Evolutionary conservation across 2,888 invertebrate species (phyloP), one percentile per base, ranked within the genome.

Genomic region (Rotaria socialis): DNA sequence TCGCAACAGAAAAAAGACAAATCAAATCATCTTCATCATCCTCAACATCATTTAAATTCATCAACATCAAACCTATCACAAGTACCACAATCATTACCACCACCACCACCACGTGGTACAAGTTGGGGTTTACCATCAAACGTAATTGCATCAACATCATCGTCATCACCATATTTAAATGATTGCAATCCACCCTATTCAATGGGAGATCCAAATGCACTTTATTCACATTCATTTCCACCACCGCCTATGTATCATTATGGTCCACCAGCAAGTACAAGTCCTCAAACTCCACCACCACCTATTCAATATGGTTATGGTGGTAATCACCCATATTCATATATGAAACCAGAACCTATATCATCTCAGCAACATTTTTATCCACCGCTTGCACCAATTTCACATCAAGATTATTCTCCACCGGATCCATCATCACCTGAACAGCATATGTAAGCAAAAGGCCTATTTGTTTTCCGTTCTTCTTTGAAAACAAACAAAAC

Each of bases 191-290:
- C 43, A n/a, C n/a, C 43, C n/a, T 43, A 80, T 80, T n/a, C 80
- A 47, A 80, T 80, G 80, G n/a, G n/a, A n/a, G 80, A 80, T 80
- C 80, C 43, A 43, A 43, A 80, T 80, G 5, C 47, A 47, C 43
- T 80, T 24, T 43, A 80, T 80, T 4, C 80, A 47, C 80, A 80
- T 47, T n/a, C 43, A 47, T 47, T 47, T 80, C n/a, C 43, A 47
- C 14, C 43, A n/a, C 24, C 80, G 4, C 11, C 43, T n/a, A 80
- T 80, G 80, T 80, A 80, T 80, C 80, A 80, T 47, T 47, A 80
- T 47, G 47, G 80, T 47, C 47, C 80, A 80, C 80, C 80, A n/a
- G n/a, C 80, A 80, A 80, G 67, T 67, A 67, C 80, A 43, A 80
- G 80, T 47, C 47, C 80, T 80, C 80, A 80, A 24, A 47, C 47